phyloP scores from a whole-genome alignment of 2,113 vertebrate genomes.

The Equus przewalskii region DNA sequence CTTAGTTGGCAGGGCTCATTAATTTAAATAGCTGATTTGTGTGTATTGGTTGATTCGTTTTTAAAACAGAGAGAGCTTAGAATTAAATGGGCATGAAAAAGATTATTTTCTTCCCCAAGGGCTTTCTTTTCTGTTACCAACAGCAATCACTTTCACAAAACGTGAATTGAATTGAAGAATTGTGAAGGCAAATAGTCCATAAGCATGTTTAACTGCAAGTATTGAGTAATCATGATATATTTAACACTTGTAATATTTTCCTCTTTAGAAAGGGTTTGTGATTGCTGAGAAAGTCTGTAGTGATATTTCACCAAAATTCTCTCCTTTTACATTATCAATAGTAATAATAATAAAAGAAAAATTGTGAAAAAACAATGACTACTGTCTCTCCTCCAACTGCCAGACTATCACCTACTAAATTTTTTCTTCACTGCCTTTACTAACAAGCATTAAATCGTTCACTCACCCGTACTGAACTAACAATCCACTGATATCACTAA shows the following conservation, averaged over 20 bases:
- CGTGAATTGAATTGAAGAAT: background rate
- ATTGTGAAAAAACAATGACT: background rate
- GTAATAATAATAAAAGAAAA: background rate
- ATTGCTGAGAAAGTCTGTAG: background rate
- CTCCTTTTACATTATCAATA: background rate
- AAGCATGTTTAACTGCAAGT: background rate
- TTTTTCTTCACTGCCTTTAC: background rate
- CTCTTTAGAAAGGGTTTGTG: background rate
- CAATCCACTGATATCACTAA: background rate
- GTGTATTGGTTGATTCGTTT: conserved; percentile 27
- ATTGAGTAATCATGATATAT: background rate
- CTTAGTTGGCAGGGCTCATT: conserved; percentile 58
- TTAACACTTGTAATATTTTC: background rate
- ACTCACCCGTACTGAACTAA: background rate
- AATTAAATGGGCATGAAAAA: conserved; percentile 64
- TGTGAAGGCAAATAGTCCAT: conserved; percentile 25
- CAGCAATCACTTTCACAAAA: conserved; percentile 37
- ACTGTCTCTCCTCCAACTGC: background rate
- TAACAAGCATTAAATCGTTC: background rate
- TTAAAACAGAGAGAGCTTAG: conserved; percentile 54
- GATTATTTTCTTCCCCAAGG: conserved; percentile 16
- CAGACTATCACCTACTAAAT: background rate
- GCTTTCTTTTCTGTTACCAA: conserved; percentile 15
- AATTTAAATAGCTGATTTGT: conserved; percentile 65
- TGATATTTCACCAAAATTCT: background rate